Evolutionary conservation across 2,113 vertebrate genomes (phyloP).

Genomic region (Malurus melanocephalus): DNA sequence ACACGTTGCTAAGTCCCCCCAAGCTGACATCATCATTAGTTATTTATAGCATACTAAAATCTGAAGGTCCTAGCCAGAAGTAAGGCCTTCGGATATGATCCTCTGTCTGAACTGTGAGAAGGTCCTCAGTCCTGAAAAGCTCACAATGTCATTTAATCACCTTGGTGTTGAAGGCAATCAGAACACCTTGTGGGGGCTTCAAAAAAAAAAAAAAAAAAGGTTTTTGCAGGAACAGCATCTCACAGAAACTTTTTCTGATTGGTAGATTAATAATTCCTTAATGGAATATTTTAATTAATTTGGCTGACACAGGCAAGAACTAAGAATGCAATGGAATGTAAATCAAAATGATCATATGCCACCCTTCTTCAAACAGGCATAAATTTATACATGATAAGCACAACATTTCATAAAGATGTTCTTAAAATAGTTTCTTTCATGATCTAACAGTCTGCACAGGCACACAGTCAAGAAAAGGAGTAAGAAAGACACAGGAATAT

Average conservation of each 20-base stretch:
- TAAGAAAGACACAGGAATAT: neutral
- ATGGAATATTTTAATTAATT: conserved; percentile 14
- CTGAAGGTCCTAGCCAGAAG: neutral
- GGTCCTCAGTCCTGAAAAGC: neutral
- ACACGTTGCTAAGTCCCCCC: neutral
- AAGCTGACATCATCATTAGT: conserved; percentile 39
- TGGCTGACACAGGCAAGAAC: neutral
- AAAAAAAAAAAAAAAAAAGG: neutral
- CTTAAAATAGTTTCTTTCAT: neutral
- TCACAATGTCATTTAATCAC: neutral
- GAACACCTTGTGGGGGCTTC: neutral
- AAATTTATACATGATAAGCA: neutral
- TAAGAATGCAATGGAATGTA: neutral
- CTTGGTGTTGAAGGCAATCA: neutral
- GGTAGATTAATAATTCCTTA: neutral
- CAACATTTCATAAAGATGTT: neutral
- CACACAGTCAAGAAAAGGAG: neutral
- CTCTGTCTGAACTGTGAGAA: neutral
- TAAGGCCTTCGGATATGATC: neutral
- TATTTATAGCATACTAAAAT: conserved; percentile 36
- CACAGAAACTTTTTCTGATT: neutral
- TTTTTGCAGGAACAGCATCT: conserved; percentile 6
- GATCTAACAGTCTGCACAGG: neutral
- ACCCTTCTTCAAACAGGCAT: neutral
- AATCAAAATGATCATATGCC: neutral